These are phyloP conservation scores for Acanthosepion lycidas DNA, from an alignment of 2,888 invertebrate genomes.

Conservation along the genomic window DNA sequence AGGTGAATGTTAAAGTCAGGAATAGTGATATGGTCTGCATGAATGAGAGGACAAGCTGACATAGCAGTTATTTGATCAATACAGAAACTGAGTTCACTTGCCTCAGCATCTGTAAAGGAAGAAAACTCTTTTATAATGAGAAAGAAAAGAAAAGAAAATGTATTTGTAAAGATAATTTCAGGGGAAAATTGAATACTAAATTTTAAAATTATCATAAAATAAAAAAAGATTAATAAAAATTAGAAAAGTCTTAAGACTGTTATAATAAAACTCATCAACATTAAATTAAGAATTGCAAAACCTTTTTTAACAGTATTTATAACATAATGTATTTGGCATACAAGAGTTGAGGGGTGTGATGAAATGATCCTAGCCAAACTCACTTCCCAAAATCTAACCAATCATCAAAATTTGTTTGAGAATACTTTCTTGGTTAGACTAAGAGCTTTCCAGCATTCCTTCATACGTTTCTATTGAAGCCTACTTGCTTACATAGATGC, in stretches of 20 bases:
- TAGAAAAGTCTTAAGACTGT: background rate
- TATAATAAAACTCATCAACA: background rate
- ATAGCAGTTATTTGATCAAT: slow-evolving; percentile 14
- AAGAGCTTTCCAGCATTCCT: too few relatives aligned
- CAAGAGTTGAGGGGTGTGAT: too few relatives aligned
- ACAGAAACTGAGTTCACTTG: background rate
- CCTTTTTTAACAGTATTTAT: background rate
- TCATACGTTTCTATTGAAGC: too few relatives aligned
- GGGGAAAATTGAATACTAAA: background rate
- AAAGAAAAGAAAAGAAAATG: background rate
- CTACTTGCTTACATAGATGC: too few relatives aligned
- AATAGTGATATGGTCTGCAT: background rate
- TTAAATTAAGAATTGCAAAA: background rate
- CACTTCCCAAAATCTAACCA: too few relatives aligned
- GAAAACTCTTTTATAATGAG: background rate
- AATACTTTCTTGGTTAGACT: too few relatives aligned
- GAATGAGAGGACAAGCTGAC: background rate
- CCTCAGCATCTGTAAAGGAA: background rate
- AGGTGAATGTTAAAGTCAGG: background rate
- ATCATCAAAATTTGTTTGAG: too few relatives aligned
- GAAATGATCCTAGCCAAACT: too few relatives aligned
- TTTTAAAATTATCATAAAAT: background rate
- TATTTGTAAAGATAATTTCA: background rate
- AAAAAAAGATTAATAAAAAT: background rate
- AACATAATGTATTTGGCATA: too few relatives aligned